A percentile compares a stretch with the other conserved stretches of the same genome.
phyloP scores from a whole-genome alignment of 2,113 vertebrate genomes.

The Solea senegalensis region DNA sequence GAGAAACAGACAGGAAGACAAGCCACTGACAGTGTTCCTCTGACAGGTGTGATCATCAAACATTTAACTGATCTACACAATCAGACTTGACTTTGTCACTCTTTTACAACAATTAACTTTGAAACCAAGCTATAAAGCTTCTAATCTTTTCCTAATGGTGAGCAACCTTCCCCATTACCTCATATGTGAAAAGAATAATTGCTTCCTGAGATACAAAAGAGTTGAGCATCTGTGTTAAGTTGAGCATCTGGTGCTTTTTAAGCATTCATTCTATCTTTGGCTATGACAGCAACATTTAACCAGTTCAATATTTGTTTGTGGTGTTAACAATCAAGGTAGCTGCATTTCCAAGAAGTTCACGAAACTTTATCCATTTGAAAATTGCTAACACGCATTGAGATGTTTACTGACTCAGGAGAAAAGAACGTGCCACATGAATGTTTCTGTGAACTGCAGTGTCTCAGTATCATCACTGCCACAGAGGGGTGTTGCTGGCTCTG shows the following conservation, averaged over 20 bases:
- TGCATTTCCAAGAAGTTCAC: constrained; percentile 8
- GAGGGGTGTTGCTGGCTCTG: not conserved
- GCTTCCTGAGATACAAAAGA: constrained; percentile 21
- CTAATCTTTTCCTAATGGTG: not conserved
- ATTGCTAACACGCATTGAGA: constrained; percentile 19
- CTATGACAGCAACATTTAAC: constrained; percentile 24
- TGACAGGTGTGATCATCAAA: not conserved
- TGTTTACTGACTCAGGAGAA: not conserved
- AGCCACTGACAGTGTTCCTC: constrained; percentile 1
- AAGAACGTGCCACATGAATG: not conserved
- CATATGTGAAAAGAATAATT: constrained; percentile 31
- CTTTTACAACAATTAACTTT: not conserved
- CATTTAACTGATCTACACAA: not conserved
- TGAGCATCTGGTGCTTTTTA: constrained; percentile 47
- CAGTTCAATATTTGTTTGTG: constrained; percentile 29
- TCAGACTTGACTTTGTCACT: not conserved
- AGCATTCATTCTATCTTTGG: constrained; percentile 21
- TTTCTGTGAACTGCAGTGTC: not conserved
- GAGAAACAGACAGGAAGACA: constrained; percentile 28
- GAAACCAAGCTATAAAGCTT: not conserved
- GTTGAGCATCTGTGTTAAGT: not conserved
- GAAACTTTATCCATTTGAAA: constrained; percentile 29
- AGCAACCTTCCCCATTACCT: constrained; percentile 20
- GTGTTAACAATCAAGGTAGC: constrained; percentile 24
- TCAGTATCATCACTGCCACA: constrained; percentile 2